A percentile compares a stretch with the other conserved stretches of the same genome.
These are phyloP conservation scores for Poecilia gillii DNA, from an alignment of 2,797 vertebrate genomes.

Conservation along the genomic window DNA sequence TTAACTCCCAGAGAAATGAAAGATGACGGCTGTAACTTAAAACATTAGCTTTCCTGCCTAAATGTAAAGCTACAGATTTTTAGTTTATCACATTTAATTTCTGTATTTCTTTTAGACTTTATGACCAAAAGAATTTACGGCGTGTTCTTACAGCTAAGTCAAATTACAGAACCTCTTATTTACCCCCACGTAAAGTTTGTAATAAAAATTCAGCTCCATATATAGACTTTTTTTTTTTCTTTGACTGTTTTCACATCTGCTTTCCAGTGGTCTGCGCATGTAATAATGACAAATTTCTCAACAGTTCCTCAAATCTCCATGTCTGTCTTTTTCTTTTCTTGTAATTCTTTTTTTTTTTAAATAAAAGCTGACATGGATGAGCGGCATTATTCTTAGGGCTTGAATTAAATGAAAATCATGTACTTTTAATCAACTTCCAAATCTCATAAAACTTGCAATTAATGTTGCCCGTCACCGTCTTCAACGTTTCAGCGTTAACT, in stretches of 20 bases:
- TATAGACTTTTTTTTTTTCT: constrained; percentile 5
- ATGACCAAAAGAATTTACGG: not conserved
- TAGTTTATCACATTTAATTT: not conserved
- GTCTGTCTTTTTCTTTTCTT: not conserved
- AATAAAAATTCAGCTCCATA: not conserved
- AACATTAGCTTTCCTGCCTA: not conserved
- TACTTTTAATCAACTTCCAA: constrained; percentile 18
- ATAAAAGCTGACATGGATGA: not conserved
- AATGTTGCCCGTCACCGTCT: not conserved
- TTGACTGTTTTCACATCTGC: constrained; percentile 13
- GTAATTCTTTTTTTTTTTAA: not conserved
- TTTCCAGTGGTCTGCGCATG: constrained; percentile 13
- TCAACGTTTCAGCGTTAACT: not conserved
- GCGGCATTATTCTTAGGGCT: not conserved
- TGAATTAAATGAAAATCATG: constrained; percentile 3
- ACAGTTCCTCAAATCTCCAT: constrained; percentile 1
- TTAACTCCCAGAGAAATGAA: not conserved
- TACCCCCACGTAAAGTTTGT: not conserved
- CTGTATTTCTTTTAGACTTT: not conserved
- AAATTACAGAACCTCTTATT: not conserved
- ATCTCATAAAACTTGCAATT: constrained; percentile 1
- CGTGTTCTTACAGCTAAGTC: constrained; percentile 1
- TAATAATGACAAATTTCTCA: constrained; percentile 12
- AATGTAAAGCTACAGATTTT: not conserved
- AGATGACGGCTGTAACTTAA: not conserved